phyloP scores from a whole-genome alignment of 2,113 vertebrate species.

The Catharus fuscescens region DNA sequence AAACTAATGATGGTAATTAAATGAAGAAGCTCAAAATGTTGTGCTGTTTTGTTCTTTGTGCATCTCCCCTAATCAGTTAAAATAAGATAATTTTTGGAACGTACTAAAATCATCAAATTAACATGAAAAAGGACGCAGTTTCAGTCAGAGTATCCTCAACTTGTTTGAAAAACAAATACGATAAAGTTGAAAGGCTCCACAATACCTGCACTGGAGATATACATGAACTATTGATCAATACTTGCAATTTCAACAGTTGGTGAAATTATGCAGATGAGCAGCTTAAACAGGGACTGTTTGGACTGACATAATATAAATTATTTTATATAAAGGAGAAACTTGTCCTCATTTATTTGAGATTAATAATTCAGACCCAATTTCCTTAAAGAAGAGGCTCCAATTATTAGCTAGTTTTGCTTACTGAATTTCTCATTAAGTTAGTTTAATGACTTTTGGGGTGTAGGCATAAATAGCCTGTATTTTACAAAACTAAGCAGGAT shows the following conservation, averaged over 20 bases:
- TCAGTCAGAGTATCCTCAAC: background rate
- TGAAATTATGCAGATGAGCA: background rate
- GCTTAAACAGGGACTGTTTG: background rate
- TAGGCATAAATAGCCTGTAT: background rate
- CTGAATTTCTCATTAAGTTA: background rate
- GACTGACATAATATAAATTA: background rate
- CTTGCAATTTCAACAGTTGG: background rate
- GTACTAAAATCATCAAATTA: background rate
- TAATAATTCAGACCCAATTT: background rate
- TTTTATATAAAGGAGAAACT: background rate
- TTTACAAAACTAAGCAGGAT: background rate
- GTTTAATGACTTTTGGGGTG: background rate
- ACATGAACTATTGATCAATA: background rate
- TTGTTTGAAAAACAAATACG: background rate
- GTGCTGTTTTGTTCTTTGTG: background rate
- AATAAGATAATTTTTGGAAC: background rate
- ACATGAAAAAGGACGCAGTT: background rate
- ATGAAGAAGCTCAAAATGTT: background rate
- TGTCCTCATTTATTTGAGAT: background rate
- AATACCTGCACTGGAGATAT: background rate
- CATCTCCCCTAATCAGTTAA: background rate
- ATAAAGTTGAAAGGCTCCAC: background rate
- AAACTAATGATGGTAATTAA: conserved; percentile 5
- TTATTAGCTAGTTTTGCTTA: background rate
- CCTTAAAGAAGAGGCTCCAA: background rate